phyloP scores from a whole-genome alignment of 2,888 invertebrate genomes.

The Drosophila peninsularis region DNA sequence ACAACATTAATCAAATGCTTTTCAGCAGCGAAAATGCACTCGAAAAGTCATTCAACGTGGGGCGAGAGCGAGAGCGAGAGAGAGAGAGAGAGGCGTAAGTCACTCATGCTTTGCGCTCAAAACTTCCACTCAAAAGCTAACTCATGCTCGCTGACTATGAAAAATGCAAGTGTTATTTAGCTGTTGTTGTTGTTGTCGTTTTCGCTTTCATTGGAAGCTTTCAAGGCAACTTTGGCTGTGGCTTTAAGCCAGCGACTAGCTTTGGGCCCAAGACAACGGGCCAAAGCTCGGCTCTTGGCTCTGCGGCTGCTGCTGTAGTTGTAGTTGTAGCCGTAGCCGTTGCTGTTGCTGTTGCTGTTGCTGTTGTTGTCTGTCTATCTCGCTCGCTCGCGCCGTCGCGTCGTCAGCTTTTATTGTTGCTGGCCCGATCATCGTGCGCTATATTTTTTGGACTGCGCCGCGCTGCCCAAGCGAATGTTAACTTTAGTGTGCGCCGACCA shows the following conservation, averaged over 20 bases:
- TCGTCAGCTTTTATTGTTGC: conserved; percentile 62
- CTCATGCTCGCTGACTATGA: conserved; percentile 38
- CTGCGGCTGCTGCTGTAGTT: conserved; percentile 9
- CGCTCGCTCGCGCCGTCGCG: conserved; percentile 53
- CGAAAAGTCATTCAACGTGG: conserved; percentile 71
- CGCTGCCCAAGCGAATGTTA: conserved; percentile 81
- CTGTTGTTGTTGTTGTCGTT: conserved; percentile 38
- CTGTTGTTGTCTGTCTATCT: not conserved
- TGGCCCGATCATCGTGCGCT: conserved; percentile 59
- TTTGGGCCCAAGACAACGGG: conserved; percentile 41
- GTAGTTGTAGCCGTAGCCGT: conserved; percentile 17
- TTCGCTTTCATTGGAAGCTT: conserved; percentile 82
- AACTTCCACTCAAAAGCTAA: conserved; percentile 49
- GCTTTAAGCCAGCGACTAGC: conserved; percentile 44
- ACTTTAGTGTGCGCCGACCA: conserved; percentile 85
- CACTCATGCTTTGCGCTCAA: conserved; percentile 22
- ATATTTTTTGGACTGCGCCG: conserved; percentile 73
- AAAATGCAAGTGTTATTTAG: conserved; percentile 77
- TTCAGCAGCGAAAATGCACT: conserved; percentile 50
- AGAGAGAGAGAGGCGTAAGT: conserved; percentile 17
- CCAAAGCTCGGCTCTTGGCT: conserved; percentile 64
- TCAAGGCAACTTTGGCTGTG: conserved; percentile 66
- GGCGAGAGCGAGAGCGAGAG: not conserved
- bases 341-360: not conserved
- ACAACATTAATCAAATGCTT: conserved; percentile 72